Evolutionary conservation across 2,113 vertebrate species (phyloP).

Genomic region (Melospiza georgiana): DNA sequence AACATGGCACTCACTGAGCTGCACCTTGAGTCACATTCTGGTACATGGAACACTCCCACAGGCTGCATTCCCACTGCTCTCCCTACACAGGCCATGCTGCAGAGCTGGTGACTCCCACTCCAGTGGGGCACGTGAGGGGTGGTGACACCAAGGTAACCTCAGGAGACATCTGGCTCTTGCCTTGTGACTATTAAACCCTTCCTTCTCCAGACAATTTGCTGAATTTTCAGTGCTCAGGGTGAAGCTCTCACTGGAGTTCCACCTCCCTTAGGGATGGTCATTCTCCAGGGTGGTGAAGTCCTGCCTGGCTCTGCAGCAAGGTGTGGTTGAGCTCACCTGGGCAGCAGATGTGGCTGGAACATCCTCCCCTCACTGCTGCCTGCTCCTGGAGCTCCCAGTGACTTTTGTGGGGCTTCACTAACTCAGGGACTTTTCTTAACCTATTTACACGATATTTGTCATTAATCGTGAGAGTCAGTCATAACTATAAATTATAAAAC

Average conservation of each 20-base stretch:
- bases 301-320: neutral
- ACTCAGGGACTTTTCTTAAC: neutral
- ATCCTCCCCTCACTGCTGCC: neutral
- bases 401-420: neutral
- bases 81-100: neutral
- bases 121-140: accelerated
- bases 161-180: neutral
- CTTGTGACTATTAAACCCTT: neutral
- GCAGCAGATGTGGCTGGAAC: neutral
- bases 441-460: too few relatives aligned
- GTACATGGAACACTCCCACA: neutral
- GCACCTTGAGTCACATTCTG: neutral
- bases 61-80: neutral
- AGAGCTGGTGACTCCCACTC: neutral
- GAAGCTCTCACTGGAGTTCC: neutral
- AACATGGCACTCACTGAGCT: neutral
- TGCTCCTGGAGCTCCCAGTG: neutral
- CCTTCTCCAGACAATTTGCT: neutral
- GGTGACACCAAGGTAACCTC: neutral
- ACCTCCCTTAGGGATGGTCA: neutral
- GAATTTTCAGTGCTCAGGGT: neutral
- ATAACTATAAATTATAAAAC: too few relatives aligned
- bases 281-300: neutral
- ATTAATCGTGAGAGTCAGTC: too few relatives aligned
- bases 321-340: neutral